Conservation (phyloP, 1,140 invertebrate genomes). For the Mesaphorura yosii region DNA sequence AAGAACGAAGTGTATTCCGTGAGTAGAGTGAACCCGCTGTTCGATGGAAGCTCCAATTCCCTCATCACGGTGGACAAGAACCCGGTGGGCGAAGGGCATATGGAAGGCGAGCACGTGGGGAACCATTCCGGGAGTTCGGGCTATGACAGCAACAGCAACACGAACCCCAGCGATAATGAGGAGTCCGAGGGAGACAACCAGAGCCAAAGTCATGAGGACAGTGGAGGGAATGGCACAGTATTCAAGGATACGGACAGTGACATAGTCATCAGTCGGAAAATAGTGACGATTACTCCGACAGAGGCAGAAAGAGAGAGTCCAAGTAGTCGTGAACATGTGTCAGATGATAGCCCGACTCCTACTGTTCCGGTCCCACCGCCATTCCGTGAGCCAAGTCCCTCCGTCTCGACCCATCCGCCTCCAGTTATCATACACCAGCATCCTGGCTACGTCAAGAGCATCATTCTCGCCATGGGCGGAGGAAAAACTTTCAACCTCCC, state of each 20-base stretch:
- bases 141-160: constrained; percentile 30
- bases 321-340: neutral
- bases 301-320: neutral
- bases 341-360: neutral
- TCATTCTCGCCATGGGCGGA: too few relatives aligned
- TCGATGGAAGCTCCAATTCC: constrained; percentile 27
- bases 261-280: neutral
- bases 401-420: too few relatives aligned
- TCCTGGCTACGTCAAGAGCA: too few relatives aligned
- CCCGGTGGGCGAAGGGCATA: neutral
- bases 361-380: too few relatives aligned
- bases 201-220: neutral
- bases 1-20: neutral
- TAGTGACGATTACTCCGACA: neutral
- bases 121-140: constrained; percentile 27
- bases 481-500: too few relatives aligned
- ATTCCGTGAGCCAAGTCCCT: too few relatives aligned
- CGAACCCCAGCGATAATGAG: constrained; percentile 24
- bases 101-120: constrained; percentile 15
- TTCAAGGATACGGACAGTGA: neutral
- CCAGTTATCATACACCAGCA: too few relatives aligned
- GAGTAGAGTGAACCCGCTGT: constrained; percentile 29
- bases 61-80: neutral
- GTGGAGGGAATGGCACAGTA: neutral
- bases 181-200: constrained; percentile 7